These are phyloP conservation scores for Ceratina calcarata DNA, from an alignment of 1,140 invertebrate species.

Conservation along the genomic window DNA sequence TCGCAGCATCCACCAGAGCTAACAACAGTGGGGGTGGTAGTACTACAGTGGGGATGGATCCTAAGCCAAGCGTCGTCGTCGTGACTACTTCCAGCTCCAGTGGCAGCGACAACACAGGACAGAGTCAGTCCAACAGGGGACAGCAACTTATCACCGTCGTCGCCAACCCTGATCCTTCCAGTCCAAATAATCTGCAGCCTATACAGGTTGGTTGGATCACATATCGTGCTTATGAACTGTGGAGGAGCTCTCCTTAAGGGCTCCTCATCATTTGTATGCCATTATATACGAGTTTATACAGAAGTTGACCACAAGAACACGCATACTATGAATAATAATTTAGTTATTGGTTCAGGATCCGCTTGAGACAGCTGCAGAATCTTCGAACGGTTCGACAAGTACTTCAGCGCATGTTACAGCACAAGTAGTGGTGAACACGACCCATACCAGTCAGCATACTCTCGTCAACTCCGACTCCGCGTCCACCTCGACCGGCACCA, in stretches of 20 bases:
- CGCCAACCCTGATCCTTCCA: slow-evolving; percentile 76
- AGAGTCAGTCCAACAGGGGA: slow-evolving; percentile 74
- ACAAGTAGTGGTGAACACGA: slow-evolving; percentile 80
- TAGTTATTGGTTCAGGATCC: slow-evolving; percentile 78
- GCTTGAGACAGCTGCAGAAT: slow-evolving; percentile 77
- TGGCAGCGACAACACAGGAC: slow-evolving; percentile 71
- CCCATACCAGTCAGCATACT: slow-evolving; percentile 76
- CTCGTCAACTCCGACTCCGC: slow-evolving; percentile 77
- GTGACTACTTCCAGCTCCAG: slow-evolving; percentile 78
- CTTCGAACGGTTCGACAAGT: slow-evolving; percentile 78
- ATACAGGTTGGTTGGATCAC: slow-evolving; percentile 74
- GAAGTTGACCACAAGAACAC: slow-evolving; percentile 51
- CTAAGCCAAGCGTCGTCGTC: slow-evolving; percentile 77
- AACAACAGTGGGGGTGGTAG: slow-evolving; percentile 74
- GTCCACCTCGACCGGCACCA: slow-evolving; percentile 76
- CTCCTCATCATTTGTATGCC: no score
- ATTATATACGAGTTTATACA: no score
- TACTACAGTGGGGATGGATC: slow-evolving; percentile 74
- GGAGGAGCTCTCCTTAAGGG: no score
- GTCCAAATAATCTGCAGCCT: slow-evolving; percentile 77
- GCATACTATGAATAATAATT: slow-evolving; percentile 67
- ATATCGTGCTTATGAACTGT: background rate
- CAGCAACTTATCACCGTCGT: slow-evolving; percentile 79
- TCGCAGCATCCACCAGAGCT: slow-evolving; percentile 77
- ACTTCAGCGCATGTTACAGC: slow-evolving; percentile 79